phyloP scores from a whole-genome alignment of 2,888 invertebrate genomes.

The Plagodis pulveraria region DNA sequence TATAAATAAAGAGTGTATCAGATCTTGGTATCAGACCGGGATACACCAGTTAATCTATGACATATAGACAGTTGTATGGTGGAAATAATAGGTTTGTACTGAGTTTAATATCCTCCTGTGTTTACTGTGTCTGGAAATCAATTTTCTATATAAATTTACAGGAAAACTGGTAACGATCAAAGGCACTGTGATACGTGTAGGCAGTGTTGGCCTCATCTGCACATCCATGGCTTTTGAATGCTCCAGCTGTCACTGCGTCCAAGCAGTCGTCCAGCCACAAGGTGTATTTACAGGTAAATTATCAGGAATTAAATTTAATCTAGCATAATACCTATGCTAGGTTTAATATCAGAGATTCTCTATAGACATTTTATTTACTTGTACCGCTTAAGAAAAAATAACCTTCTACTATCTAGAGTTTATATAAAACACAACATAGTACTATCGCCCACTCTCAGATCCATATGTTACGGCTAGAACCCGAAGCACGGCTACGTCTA shows the following conservation, averaged over 20 bases:
- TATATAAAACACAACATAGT: too few species aligned
- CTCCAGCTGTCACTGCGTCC: constrained; percentile 86
- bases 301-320: background rate
- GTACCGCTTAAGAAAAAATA: too few species aligned
- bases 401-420: too few species aligned
- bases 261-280: constrained; percentile 87
- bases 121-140: background rate
- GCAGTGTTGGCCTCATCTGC: constrained; percentile 89
- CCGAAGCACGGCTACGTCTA: too few species aligned
- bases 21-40: too few species aligned
- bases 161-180: constrained; percentile 91
- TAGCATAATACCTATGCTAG: background rate
- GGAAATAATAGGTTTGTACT: too few species aligned
- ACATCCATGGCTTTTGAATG: constrained; percentile 93
- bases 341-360: background rate
- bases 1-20: too few species aligned
- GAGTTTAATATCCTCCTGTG: too few species aligned
- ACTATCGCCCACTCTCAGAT: too few species aligned
- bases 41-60: too few species aligned
- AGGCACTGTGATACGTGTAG: constrained; percentile 94
- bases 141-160: constrained; percentile 49
- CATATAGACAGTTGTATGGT: too few species aligned
- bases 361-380: background rate
- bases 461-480: too few species aligned
- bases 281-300: constrained; percentile 75